Evolutionary conservation across 2,888 invertebrate species (phyloP).

Genomic region (Caenorhabditis plicata): DNA sequence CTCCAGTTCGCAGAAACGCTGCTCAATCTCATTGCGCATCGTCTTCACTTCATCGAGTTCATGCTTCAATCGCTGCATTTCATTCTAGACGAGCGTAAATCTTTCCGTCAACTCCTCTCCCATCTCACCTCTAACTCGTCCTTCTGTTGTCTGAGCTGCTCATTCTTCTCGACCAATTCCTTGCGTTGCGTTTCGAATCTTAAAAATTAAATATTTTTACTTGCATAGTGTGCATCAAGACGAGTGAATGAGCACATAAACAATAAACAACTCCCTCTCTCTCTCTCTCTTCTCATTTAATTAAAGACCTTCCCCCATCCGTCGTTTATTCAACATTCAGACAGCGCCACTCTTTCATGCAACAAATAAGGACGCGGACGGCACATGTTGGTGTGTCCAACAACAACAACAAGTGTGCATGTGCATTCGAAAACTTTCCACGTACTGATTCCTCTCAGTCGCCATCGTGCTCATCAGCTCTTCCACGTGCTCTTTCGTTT

Average conservation of each 20-base stretch:
- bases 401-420: background rate
- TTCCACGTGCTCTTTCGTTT: constrained; percentile 1
- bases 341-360: too few species aligned
- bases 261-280: too few species aligned
- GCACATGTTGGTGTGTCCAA: background rate
- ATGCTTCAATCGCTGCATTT: constrained; percentile 9
- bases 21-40: constrained; percentile 20
- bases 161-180: background rate
- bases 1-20: constrained; percentile 16
- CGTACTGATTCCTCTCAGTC: background rate
- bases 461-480: background rate
- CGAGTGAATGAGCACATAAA: too few species aligned
- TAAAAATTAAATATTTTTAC: too few species aligned
- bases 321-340: too few species aligned
- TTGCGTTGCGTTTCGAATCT: too few species aligned
- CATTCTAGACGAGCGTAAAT: too few species aligned
- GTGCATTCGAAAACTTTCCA: too few species aligned
- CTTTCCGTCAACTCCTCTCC: constrained; percentile 22
- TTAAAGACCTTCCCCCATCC: constrained; percentile 11
- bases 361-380: background rate
- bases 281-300: too few species aligned
- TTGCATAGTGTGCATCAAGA: too few species aligned
- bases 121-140: constrained; percentile 10
- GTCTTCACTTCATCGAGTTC: constrained; percentile 20
- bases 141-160: constrained; percentile 9